Evolutionary conservation across 1,140 invertebrate species (phyloP), one percentile per base, ranked within the genome.

Genomic region (Heliconius nattereri): DNA sequence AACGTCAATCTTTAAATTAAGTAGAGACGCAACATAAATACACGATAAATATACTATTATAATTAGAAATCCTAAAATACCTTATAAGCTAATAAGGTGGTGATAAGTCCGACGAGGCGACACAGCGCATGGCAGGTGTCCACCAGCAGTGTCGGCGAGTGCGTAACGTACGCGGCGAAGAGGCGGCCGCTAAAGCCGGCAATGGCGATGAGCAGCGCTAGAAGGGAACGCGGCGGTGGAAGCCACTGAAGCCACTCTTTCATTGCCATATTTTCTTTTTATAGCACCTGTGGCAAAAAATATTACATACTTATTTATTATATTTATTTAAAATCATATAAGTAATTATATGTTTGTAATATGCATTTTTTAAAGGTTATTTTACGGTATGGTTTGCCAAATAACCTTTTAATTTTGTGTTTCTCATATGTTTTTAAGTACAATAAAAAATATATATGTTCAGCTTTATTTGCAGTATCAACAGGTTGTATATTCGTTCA

Each of bases 121-220:
- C 97, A 98, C 7, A 98, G 95, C 93, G 97, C 97, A 91, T 98
- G 97, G 94, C 98, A 98, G 8, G 97, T 96, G 88, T 98, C 97
- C 79, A 98, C 96, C 20, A 98, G 95, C 2, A 98, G 95, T 0
- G 98, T 98, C 45, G 98, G 95, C 2, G 97, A 97, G 88, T 98
- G 97, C 3, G 97, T 98, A 60, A 97, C 92, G 88, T 98, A 97
- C 83, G 97, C 97, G 1, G 97, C 95, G 71, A 97, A 95, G 72
- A 98, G 92, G 86, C 98, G 96, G 1, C 96, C 95, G 74, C 96
- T 89, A 89, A 98, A 97, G 82, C 97, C 97, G 73, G 95, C 94
- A 2, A 96, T 89, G 5, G 97, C 97, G 77, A 98, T 93, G 70
- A 96, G 94, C 52, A 98, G 92, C 32, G 98, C 95, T 78, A 97